These are phyloP conservation scores for Carlito syrichta DNA, from an alignment of 2,113 vertebrate species.

Conservation along the genomic window DNA sequence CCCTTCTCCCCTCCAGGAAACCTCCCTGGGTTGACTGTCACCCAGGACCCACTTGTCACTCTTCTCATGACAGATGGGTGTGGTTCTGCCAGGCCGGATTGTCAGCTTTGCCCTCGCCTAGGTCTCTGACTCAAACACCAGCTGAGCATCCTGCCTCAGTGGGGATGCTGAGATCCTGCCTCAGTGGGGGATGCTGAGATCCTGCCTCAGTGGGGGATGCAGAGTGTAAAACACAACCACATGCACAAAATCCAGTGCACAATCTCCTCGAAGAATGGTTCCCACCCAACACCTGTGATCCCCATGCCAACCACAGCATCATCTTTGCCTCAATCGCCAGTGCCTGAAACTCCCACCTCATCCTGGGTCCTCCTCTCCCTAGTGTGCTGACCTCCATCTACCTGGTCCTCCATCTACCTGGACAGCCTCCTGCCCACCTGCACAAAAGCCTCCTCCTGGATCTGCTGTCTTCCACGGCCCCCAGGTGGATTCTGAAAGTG, in stretches of 20 bases:
- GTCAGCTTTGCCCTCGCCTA: background rate
- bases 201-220: background rate
- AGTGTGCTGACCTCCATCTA: too few relatives aligned
- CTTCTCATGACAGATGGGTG: background rate
- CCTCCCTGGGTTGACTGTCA: background rate
- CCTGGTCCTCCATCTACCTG: background rate
- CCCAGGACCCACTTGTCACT: too few relatives aligned
- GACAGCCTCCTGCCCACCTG: background rate
- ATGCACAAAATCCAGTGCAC: background rate
- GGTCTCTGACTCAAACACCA: background rate
- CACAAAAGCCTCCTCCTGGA: background rate
- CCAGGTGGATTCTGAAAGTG: background rate
- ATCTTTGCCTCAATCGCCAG: background rate
- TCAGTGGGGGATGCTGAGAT: background rate
- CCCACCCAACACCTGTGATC: accelerated
- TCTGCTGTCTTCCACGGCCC: background rate
- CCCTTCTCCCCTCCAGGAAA: background rate
- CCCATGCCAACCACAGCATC: background rate
- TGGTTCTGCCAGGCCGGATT: background rate
- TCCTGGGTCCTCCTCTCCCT: background rate
- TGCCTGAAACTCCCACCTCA: background rate
- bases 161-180: too few relatives aligned
- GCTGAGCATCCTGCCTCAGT: too few relatives aligned
- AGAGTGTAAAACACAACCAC: accelerated
- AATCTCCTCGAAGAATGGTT: background rate